Conservation (phyloP, 2,113 vertebrate species). For the Perca schrenkii region DNA sequence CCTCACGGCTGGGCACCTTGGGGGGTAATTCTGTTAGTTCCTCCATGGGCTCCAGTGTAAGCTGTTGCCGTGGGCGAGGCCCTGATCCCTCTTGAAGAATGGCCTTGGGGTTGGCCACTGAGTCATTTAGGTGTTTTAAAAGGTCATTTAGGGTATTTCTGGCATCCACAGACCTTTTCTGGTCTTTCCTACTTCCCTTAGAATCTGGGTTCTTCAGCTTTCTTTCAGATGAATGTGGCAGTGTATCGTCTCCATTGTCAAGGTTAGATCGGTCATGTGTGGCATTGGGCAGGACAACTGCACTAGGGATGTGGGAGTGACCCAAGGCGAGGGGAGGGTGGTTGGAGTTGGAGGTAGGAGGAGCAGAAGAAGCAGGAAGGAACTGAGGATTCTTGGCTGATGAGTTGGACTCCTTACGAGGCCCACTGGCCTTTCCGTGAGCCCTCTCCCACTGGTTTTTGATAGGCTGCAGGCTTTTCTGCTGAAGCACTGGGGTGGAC, state of each 20-base stretch:
- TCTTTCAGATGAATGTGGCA: slow-evolving; percentile 88
- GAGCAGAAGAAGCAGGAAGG: slow-evolving; percentile 91
- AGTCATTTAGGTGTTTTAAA: slow-evolving; percentile 96
- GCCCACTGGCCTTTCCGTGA: slow-evolving; percentile 86
- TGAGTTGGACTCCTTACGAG: slow-evolving; percentile 88
- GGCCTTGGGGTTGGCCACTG: slow-evolving; percentile 89
- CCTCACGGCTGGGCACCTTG: slow-evolving; percentile 95
- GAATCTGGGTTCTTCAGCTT: slow-evolving; percentile 89
- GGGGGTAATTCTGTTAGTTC: slow-evolving; percentile 94
- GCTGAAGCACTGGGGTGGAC: slow-evolving; percentile 96
- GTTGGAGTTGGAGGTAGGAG: slow-evolving; percentile 83
- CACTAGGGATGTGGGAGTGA: slow-evolving; percentile 95
- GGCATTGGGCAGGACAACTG: slow-evolving; percentile 96
- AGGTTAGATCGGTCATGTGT: slow-evolving; percentile 92
- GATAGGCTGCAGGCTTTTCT: slow-evolving; percentile 93
- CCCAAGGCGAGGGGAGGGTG: slow-evolving; percentile 90
- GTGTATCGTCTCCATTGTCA: slow-evolving; percentile 89
- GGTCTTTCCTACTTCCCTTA: slow-evolving; percentile 92
- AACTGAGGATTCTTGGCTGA: slow-evolving; percentile 91
- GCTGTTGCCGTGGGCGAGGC: slow-evolving; percentile 90
- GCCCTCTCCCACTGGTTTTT: slow-evolving; percentile 93
- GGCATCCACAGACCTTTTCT: slow-evolving; percentile 93
- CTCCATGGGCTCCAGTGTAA: slow-evolving; percentile 94
- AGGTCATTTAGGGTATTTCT: slow-evolving; percentile 97
- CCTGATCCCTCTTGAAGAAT: slow-evolving; percentile 90